Base-by-base conservation (phyloP, 2,797 vertebrate species). In the Neomorphus geoffroyi region DNA sequence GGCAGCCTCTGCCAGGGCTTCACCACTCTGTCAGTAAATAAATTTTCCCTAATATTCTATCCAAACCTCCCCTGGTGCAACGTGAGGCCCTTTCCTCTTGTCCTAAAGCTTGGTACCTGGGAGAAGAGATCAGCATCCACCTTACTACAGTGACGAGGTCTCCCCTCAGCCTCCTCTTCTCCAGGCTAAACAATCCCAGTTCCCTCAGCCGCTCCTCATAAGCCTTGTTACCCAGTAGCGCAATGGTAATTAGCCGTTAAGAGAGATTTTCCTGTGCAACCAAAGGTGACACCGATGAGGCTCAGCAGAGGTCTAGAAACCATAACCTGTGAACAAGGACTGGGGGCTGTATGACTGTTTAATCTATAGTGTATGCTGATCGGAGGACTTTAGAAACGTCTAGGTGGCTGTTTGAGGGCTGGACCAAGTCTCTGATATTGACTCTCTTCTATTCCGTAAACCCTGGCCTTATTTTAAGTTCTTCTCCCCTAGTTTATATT, bases 201-300 rank as follows among this genome's bases (percentile, higher is more conserved):
- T 18, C 43, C 43, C 43, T 45, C 43, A 45, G 43, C 43, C 45
- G 43, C 43, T 45, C 14, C 43, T 45, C 18, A 45, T 45, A 45
- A 45, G 17, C 16, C 16, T 45, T 18, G 15, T 45, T 43, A 45
- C 16, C 16, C 18, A n/a, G n/a, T n/a, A n/a, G n/a, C n/a, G n/a
- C n/a, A n/a, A n/a, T n/a, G 43, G 45, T 43, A 45, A 64, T 45
- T 2, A 73, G 7, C 5, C 9, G 15, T 13, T 51, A 27, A n/a
- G 11, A 37, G 48, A 48, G 15, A 43, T 77, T 73, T 77, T 66
- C 13, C 2, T 4, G 8, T 23, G 56, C 70, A 66, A 39, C 11
- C 53, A 58, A 35, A 61, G 64, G 2, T 0, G 0, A 3, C 13
- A 14, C 3, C 22, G 39, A 17, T 0, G 2, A 46, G 19, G 24